A percentile compares a stretch with the other conserved stretches of the same genome.
These are phyloP conservation scores for Silurus lanzhouensis DNA, from an alignment of 2,797 vertebrate genomes.

Conservation along the genomic window DNA sequence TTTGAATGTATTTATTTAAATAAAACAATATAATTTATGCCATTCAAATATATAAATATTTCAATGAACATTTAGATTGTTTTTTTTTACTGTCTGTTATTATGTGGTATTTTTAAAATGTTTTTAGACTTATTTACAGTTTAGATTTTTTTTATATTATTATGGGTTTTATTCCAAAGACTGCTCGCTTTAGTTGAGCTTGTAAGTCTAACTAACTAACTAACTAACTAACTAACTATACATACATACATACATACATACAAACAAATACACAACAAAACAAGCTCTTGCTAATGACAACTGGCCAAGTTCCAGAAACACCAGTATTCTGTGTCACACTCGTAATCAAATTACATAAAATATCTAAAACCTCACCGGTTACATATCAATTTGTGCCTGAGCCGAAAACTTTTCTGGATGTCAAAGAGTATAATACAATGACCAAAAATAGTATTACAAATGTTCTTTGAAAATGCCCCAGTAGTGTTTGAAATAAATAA, in stretches of 20 bases:
- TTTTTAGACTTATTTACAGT: neutral
- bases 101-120: neutral
- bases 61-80: neutral
- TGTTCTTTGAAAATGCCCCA: neutral
- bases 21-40: too few relatives aligned
- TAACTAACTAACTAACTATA: neutral
- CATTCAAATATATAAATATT: neutral
- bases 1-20: neutral
- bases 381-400: conserved; percentile 51
- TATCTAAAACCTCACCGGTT: conserved; percentile 34
- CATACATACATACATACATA: neutral
- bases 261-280: neutral
- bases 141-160: neutral
- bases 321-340: neutral
- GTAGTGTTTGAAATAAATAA: neutral
- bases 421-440: conserved; percentile 30
- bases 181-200: neutral
- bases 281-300: neutral
- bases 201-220: neutral
- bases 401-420: conserved; percentile 42
- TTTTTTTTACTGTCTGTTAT: neutral
- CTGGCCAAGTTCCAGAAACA: neutral
- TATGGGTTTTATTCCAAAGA: too few relatives aligned
- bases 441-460: neutral
- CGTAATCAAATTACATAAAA: neutral